phyloP scores from a whole-genome alignment of 1,140 invertebrate species.

The Drosophila nigrodunni region DNA sequence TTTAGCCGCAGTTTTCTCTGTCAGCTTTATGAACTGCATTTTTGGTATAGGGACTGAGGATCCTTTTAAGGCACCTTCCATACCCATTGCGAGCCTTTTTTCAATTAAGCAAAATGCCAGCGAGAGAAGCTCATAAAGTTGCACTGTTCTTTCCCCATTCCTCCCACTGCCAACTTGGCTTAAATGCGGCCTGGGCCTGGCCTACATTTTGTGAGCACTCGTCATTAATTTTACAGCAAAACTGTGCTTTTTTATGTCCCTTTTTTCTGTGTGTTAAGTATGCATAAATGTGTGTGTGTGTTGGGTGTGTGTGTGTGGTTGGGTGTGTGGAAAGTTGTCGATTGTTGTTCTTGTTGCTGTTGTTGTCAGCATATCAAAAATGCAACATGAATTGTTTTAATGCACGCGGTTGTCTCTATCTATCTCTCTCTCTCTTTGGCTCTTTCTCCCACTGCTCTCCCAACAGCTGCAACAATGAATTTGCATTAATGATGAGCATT shows the following conservation, averaged over 20 bases:
- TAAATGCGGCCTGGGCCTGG: constrained; percentile 41
- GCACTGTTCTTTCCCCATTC: constrained; percentile 21
- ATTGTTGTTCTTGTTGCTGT: constrained; percentile 27
- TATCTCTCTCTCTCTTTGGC: too few species aligned
- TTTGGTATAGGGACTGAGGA: constrained; percentile 65
- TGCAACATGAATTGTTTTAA: constrained; percentile 73
- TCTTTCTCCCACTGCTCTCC: neutral
- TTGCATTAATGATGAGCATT: constrained; percentile 79
- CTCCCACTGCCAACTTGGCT: constrained; percentile 9
- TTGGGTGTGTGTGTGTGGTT: constrained; percentile 6
- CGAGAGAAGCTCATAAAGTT: constrained; percentile 74
- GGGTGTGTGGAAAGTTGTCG: constrained; percentile 41
- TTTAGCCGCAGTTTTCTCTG: constrained; percentile 22
- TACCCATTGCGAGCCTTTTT: constrained; percentile 66
- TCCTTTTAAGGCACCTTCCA: constrained; percentile 69
- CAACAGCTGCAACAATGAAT: constrained; percentile 72
- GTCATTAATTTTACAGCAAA: constrained; percentile 56
- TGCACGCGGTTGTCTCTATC: constrained; percentile 33
- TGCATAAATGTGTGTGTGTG: constrained; percentile 10
- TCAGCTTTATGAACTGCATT: constrained; percentile 72
- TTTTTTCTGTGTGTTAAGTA: constrained; percentile 27
- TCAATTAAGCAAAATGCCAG: constrained; percentile 82
- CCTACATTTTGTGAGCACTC: constrained; percentile 54
- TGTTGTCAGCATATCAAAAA: constrained; percentile 64
- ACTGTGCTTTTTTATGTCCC: constrained; percentile 45